Base-by-base conservation (phyloP, 2,113 vertebrate species). In the Prunella himalayana region DNA sequence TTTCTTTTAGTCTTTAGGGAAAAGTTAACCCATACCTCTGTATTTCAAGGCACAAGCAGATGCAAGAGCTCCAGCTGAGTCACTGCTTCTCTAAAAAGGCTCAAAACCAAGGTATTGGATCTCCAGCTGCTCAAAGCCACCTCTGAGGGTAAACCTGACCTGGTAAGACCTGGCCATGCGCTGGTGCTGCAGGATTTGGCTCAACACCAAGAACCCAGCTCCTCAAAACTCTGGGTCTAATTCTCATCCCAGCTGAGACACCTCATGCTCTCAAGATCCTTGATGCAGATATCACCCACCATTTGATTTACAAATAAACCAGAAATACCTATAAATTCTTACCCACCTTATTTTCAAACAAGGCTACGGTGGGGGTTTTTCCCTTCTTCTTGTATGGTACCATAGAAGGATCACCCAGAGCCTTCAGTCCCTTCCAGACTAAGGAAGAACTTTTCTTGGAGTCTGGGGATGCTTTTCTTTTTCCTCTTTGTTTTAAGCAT, bases 291-390 rank as follows among this genome's bases (percentile, higher is more conserved):
- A 35, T 33, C 28, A 45, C 33, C 10, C 7, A 37, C 45, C 9
- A 5, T 49, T 79, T n/a, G 20, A 56, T 64, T 77, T 54, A 72
- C 10, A 30, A 84, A 69, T 64, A 87, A 83, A 80, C 3, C 10
- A 90, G 57, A 72, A 81, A 78, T 10, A 9, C 6, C 31, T 84
- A 37, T 41, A 77, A 82, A 80, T 63, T 28, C 27, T 75, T 79
- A 71, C 14, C 31, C 11, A 27, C 3, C 9, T 59, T 49, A 30
- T 63, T 68, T 76, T 73, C 22, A 54, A 53, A 37, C 25, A 79
- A 57, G 10, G 33, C 9, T 51, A 60, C 56, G 7, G 7, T 60
- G 41, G 2, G 0, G 0, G 21, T 60, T 47, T 54, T 42, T 7
- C 2, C 10, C 4, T 27, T 30, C 14, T 44, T 85, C 9, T 41